A percentile compares a stretch with the other conserved stretches of the same genome.
Conservation (phyloP, 2,797 vertebrate genomes). For the Sebastes oblongus region DNA sequence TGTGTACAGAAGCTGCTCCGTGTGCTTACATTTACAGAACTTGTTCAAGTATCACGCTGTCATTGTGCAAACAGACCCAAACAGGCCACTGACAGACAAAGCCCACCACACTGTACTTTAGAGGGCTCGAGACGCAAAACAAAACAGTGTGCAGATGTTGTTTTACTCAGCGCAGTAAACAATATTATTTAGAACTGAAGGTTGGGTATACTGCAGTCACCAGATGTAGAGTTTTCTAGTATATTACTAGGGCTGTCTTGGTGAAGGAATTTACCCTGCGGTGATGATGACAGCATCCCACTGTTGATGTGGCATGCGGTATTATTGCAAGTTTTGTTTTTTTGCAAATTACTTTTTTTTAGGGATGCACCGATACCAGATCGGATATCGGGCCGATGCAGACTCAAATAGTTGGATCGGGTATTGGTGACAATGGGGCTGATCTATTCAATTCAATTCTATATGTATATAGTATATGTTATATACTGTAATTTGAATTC, state of each 20-base stretch:
- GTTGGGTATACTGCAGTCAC: background rate
- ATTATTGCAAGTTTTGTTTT: too few species aligned
- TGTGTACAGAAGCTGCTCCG: slow-evolving; percentile 65
- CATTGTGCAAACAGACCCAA: slow-evolving; percentile 60
- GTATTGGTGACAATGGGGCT: too few species aligned
- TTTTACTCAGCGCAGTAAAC: slow-evolving; percentile 13
- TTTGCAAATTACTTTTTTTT: too few species aligned
- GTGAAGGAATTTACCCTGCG: too few species aligned
- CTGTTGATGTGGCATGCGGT: too few species aligned
- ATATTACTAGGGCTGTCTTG: background rate
- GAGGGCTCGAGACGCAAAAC: slow-evolving; percentile 17
- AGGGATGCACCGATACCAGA: too few species aligned
- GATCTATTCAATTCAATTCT: too few species aligned
- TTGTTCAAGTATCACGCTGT: slow-evolving; percentile 58
- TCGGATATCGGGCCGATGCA: too few species aligned
- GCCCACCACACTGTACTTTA: slow-evolving; percentile 28
- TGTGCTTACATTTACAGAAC: slow-evolving; percentile 63
- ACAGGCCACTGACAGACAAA: slow-evolving; percentile 40
- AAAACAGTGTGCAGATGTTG: slow-evolving; percentile 8
- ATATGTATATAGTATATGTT: too few species aligned
- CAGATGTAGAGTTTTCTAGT: background rate
- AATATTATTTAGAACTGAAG: background rate
- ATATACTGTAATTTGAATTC: too few species aligned
- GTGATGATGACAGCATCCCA: too few species aligned
- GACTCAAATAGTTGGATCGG: too few species aligned